Percentiles rank a stretch among this genome's conserved stretches.
Conservation (phyloP, 2,797 vertebrate genomes). For the Rousettus madagascariensis region DNA sequence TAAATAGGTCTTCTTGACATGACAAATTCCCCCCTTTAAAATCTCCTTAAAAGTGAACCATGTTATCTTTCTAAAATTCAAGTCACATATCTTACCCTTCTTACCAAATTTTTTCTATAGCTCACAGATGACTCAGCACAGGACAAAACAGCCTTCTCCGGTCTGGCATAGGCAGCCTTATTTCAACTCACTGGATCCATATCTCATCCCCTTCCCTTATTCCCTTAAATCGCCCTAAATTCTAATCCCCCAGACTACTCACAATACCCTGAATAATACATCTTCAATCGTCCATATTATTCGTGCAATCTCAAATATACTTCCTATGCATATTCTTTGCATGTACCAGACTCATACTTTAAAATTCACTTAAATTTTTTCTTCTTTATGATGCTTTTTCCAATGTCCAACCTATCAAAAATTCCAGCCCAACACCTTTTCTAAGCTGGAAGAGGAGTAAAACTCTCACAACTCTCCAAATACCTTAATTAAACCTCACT, state of each 20-base stretch:
- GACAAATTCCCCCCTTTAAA: background rate
- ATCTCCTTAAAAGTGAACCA: background rate
- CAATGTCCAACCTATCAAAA: background rate
- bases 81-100: background rate
- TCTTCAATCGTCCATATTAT: background rate
- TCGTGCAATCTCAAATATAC: background rate
- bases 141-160: background rate
- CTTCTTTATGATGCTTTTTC: background rate
- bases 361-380: background rate
- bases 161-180: background rate
- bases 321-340: background rate
- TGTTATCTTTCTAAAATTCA: slow-evolving; percentile 8
- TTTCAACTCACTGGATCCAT: background rate
- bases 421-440: background rate
- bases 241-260: background rate
- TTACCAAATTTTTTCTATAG: background rate
- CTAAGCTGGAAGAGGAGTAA: background rate
- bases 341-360: background rate
- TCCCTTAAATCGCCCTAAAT: background rate
- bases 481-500: background rate
- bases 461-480: slow-evolving; percentile 18
- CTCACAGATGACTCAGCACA: background rate
- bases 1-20: background rate
- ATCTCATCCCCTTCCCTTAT: background rate
- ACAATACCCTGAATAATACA: background rate